phyloP scores from a whole-genome alignment of 2,888 invertebrate genomes.

The Lasioglossum leucozonium region DNA sequence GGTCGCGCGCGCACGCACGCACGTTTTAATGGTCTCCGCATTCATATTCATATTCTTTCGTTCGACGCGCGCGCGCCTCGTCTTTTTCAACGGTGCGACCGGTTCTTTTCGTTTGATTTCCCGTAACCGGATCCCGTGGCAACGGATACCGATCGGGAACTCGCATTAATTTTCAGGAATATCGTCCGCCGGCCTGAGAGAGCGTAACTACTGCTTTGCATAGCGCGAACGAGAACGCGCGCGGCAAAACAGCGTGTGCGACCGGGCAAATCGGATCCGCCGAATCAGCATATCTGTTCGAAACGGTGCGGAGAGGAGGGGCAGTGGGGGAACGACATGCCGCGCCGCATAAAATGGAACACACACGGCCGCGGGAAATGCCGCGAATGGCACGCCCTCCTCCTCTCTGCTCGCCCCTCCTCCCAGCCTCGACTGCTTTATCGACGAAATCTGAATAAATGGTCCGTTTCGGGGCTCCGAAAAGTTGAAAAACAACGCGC shows the following conservation, averaged over 20 bases:
- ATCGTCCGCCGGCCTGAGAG: constrained; percentile 8
- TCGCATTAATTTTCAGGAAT: constrained; percentile 36
- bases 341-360: constrained; percentile 23
- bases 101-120: neutral
- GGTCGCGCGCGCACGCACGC: constrained; percentile 41
- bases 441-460: constrained; percentile 35
- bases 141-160: neutral
- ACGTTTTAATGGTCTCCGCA: constrained; percentile 60
- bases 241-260: constrained; percentile 21
- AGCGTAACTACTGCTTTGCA: constrained; percentile 39
- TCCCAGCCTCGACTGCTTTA: constrained; percentile 24
- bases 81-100: constrained; percentile 29
- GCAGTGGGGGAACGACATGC: neutral
- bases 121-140: neutral
- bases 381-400: constrained; percentile 3
- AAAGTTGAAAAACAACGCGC: constrained; percentile 30
- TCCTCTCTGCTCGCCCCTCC: too few relatives aligned
- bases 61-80: constrained; percentile 34
- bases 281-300: constrained; percentile 37
- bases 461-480: constrained; percentile 16
- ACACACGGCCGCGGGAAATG: constrained; percentile 15
- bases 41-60: constrained; percentile 56
- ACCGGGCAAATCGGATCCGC: constrained; percentile 36
- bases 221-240: constrained; percentile 26
- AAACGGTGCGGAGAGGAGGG: neutral